Evolutionary conservation across 2,797 vertebrate genomes (phyloP).

Genomic region (Phalloptychus januarius): DNA sequence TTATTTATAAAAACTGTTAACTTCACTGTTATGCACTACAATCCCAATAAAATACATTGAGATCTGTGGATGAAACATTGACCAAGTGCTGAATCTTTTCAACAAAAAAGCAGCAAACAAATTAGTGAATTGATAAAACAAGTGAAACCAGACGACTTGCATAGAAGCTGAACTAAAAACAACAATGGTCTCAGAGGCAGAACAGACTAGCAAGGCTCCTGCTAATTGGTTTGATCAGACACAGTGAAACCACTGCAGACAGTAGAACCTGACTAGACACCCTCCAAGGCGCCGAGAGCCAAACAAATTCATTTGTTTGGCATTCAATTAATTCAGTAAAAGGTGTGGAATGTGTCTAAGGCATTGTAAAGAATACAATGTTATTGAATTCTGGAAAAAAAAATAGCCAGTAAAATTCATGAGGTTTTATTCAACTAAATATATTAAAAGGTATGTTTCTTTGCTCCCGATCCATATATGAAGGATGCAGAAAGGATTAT

Average conservation of each 20-base stretch:
- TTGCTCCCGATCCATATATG: background rate
- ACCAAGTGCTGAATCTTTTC: background rate
- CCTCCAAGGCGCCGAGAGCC: conserved; percentile 40
- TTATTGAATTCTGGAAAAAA: background rate
- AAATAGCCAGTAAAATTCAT: background rate
- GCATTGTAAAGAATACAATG: background rate
- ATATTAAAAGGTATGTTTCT: background rate
- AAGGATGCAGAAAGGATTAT: too few relatives aligned
- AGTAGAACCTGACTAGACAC: conserved; percentile 35
- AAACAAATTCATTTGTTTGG: conserved; percentile 59
- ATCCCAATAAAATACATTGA: background rate
- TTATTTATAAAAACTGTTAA: background rate
- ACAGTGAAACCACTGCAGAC: conserved; percentile 36
- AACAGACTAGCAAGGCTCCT: conserved; percentile 21
- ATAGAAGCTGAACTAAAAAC: conserved; percentile 8
- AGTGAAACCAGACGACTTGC: conserved; percentile 11
- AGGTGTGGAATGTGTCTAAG: background rate
- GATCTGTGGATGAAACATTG: background rate
- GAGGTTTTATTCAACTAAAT: background rate
- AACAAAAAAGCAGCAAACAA: conserved; percentile 19
- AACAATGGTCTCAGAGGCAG: conserved; percentile 26
- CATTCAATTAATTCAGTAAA: too few relatives aligned
- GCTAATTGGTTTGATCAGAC: conserved; percentile 30
- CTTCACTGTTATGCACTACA: background rate
- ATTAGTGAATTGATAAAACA: conserved; percentile 33